Conservation (phyloP, 2,113 vertebrate species). For the Chrysemys picta region DNA sequence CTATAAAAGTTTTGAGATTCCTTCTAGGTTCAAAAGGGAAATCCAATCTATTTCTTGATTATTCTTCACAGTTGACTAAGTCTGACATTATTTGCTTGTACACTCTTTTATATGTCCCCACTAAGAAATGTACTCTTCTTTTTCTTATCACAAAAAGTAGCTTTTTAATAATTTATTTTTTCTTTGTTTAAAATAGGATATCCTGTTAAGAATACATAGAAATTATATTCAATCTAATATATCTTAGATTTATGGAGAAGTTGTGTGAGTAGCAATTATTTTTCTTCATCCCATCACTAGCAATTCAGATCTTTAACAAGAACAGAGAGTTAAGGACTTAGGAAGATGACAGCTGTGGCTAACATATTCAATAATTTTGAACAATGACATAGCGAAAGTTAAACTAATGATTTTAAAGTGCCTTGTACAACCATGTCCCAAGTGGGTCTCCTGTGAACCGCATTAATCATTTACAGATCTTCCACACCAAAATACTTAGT, state of each 20-base stretch:
- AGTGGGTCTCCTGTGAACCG: background rate
- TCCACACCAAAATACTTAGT: background rate
- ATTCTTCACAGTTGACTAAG: background rate
- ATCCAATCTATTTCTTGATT: background rate
- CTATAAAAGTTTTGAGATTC: accelerated
- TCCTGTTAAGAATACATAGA: background rate
- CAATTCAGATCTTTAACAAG: background rate
- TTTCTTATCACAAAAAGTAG: background rate
- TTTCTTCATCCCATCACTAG: background rate
- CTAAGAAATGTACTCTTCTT: background rate
- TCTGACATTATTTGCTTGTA: background rate
- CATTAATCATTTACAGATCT: background rate
- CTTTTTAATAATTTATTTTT: background rate
- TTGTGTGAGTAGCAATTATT: background rate
- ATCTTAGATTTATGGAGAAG: background rate
- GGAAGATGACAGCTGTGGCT: background rate
- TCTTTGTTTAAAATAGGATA: background rate
- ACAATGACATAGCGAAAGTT: background rate
- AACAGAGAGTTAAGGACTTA: background rate
- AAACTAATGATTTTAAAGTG: background rate
- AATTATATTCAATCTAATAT: background rate
- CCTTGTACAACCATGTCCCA: background rate
- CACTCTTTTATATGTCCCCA: background rate
- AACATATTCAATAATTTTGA: background rate
- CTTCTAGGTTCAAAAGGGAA: background rate